A percentile compares a stretch with the other conserved stretches of the same genome.
phyloP scores from a whole-genome alignment of 2,113 vertebrate species.

The Hemichromis elongatus region DNA sequence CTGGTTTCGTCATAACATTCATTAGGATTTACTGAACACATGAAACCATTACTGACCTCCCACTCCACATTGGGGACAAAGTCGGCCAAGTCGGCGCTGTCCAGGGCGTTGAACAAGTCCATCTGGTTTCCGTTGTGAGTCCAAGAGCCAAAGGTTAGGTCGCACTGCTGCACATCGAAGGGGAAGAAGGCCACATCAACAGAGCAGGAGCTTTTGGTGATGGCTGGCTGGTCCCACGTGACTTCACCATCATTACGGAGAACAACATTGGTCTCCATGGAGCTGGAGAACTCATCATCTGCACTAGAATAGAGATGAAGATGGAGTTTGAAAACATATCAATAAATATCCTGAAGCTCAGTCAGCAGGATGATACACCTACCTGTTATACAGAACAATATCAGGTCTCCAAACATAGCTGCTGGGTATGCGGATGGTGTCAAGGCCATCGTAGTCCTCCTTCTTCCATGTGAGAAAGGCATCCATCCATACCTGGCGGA shows the following conservation, averaged over 20 bases:
- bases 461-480: slow-evolving; percentile 83
- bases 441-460: slow-evolving; percentile 82
- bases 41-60: slow-evolving; percentile 35
- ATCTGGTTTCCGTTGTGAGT: slow-evolving; percentile 90
- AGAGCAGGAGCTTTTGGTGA: slow-evolving; percentile 89
- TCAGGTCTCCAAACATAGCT: slow-evolving; percentile 87
- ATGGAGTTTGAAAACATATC: background rate
- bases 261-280: slow-evolving; percentile 89
- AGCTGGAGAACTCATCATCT: slow-evolving; percentile 76
- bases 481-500: slow-evolving; percentile 87
- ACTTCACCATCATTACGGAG: slow-evolving; percentile 79
- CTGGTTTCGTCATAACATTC: background rate
- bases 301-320: slow-evolving; percentile 63
- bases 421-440: slow-evolving; percentile 86
- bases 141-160: slow-evolving; percentile 90
- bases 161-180: slow-evolving; percentile 85
- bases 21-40: fast-evolving
- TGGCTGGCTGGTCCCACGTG: slow-evolving; percentile 87
- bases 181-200: slow-evolving; percentile 92
- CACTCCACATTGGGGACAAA: slow-evolving; percentile 87
- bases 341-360: background rate
- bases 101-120: slow-evolving; percentile 75
- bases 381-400: slow-evolving; percentile 93
- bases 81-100: slow-evolving; percentile 78
- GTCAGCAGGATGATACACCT: background rate